These are phyloP conservation scores for Reticulitermes speratus DNA, from an alignment of 1,140 invertebrate genomes.

Conservation along the genomic window DNA sequence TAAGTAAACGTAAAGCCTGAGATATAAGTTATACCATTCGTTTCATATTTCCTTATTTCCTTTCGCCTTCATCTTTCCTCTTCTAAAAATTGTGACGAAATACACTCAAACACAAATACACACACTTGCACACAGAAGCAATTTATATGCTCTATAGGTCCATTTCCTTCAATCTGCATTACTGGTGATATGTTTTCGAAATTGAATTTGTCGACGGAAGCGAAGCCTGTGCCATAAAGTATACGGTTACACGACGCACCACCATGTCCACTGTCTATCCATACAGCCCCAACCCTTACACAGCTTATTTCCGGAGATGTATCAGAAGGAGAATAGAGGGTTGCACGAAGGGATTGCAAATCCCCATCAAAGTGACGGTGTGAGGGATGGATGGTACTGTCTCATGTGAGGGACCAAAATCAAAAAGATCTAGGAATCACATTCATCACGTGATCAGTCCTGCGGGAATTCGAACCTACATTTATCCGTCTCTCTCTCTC, in stretches of 20 bases:
- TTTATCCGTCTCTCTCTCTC: not conserved
- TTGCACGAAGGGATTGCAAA: not conserved
- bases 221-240: not conserved
- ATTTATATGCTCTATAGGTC: not conserved
- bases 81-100: not conserved
- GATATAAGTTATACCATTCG: not conserved
- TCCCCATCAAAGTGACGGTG: not conserved
- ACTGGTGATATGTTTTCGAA: not conserved
- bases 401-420: not conserved
- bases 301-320: not conserved
- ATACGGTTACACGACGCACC: not conserved
- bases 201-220: not conserved
- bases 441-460: slow-evolving; percentile 1
- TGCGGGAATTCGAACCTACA: not conserved
- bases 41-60: not conserved
- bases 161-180: slow-evolving; percentile 19
- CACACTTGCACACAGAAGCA: not conserved
- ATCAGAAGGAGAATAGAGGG: not conserved
- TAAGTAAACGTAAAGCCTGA: not conserved
- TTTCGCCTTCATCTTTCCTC: not conserved
- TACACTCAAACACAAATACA: not conserved
- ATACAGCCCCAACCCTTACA: not conserved
- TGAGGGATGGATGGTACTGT: not conserved
- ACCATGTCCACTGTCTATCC: too few species aligned
- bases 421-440: not conserved